Evolutionary conservation across 2,797 vertebrate species (phyloP).

Genomic region (Capromys pilorides): DNA sequence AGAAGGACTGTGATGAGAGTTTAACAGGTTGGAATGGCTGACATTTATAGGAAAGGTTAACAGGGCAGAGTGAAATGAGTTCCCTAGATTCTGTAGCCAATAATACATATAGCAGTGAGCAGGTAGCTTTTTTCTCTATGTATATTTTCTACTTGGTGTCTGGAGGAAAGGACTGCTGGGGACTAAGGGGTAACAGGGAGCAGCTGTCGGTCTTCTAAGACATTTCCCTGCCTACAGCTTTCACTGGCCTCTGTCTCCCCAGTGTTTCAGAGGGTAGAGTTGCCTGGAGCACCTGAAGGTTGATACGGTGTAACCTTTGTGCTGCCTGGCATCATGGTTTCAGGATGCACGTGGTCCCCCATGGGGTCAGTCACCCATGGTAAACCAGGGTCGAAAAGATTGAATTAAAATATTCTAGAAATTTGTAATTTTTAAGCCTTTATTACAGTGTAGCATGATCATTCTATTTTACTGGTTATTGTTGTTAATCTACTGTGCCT

Average conservation of each 20-base stretch:
- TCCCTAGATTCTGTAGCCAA: background rate
- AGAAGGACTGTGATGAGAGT: background rate
- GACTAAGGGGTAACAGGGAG: background rate
- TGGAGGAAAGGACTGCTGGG: background rate
- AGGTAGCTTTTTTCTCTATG: background rate
- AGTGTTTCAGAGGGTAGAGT: background rate
- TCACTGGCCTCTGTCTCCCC: background rate
- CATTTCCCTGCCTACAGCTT: background rate
- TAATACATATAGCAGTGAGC: background rate
- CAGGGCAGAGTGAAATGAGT: background rate
- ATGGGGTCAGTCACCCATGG: background rate
- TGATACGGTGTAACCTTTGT: background rate
- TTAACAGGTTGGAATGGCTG: background rate
- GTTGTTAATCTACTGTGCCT: background rate
- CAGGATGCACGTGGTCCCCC: background rate
- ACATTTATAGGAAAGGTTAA: background rate
- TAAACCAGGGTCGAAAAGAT: background rate
- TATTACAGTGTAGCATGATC: background rate
- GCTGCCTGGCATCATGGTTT: background rate
- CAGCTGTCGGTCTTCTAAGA: background rate
- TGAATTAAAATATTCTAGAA: background rate
- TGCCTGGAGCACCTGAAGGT: background rate
- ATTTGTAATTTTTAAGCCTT: background rate
- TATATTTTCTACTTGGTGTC: background rate
- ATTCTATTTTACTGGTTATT: background rate